Percentiles rank a stretch among this genome's conserved stretches.
phyloP scores from a whole-genome alignment of 2,888 invertebrate species.

The Caenorhabditis becei region DNA sequence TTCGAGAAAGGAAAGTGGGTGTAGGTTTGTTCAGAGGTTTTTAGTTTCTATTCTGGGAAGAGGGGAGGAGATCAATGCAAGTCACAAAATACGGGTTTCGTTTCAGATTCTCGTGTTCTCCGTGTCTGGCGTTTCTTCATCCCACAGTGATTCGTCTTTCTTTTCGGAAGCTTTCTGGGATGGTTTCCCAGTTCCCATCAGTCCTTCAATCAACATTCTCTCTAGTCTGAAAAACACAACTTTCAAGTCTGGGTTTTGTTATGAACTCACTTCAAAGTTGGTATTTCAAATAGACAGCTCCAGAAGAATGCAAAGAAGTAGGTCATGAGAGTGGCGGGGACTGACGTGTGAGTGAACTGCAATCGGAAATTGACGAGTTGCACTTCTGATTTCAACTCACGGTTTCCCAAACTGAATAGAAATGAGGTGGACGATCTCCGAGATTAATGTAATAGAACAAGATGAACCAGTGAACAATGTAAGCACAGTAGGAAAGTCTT shows the following conservation, averaged over 20 bases:
- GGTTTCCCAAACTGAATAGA: slow-evolving; percentile 51
- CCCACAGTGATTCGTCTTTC: too few relatives aligned
- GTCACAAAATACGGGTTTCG: too few relatives aligned
- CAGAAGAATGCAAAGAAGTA: slow-evolving; percentile 64
- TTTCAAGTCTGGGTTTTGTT: neutral
- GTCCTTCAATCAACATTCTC: slow-evolving; percentile 59
- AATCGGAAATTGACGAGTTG: slow-evolving; percentile 6
- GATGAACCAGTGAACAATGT: slow-evolving; percentile 84
- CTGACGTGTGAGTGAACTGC: slow-evolving; percentile 52
- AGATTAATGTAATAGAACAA: slow-evolving; percentile 58
- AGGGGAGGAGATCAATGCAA: too few relatives aligned
- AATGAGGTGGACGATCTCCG: slow-evolving; percentile 56
- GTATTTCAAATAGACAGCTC: slow-evolving; percentile 66
- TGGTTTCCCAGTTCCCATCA: slow-evolving; percentile 28
- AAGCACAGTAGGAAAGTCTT: slow-evolving; percentile 93
- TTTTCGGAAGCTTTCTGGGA: slow-evolving; percentile 24
- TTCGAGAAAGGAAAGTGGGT: too few relatives aligned
- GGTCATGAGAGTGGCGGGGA: slow-evolving; percentile 56
- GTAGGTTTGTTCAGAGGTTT: too few relatives aligned
- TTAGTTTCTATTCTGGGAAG: too few relatives aligned
- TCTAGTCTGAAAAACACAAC: slow-evolving; percentile 40
- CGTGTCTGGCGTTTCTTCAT: too few relatives aligned
- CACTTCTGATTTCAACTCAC: slow-evolving; percentile 28
- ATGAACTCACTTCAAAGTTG: slow-evolving; percentile 52
- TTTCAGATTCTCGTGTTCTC: too few relatives aligned